A percentile compares a stretch with the other conserved stretches of the same genome.
Conservation (phyloP, 1,140 invertebrate species). For the Ladona fulva region DNA sequence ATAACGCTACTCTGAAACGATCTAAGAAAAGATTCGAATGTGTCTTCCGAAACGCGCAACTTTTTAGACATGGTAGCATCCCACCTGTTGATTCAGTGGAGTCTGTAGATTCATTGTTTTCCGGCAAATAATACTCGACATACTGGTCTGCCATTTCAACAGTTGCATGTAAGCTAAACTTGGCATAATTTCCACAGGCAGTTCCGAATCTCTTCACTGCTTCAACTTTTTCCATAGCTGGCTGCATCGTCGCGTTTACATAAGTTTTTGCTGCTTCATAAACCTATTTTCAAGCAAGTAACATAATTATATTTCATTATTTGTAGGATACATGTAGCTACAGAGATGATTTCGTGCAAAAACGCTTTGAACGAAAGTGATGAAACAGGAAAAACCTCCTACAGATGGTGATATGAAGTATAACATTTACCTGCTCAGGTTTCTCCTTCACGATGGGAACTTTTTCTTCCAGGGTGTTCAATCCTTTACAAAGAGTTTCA, state of each 20-base stretch:
- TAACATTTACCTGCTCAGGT: slow-evolving; percentile 28
- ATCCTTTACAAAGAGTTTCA: slow-evolving; percentile 36
- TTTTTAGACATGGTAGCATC: too few species aligned
- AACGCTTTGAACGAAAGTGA: too few species aligned
- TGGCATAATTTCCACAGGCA: neutral
- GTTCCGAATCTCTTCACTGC: slow-evolving; percentile 17
- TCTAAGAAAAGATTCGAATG: too few species aligned
- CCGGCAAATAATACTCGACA: neutral
- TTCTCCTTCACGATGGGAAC: slow-evolving; percentile 40
- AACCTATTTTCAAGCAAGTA: neutral
- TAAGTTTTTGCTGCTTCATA: slow-evolving; percentile 53
- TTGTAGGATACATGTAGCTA: too few species aligned
- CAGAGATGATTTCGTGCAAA: too few species aligned
- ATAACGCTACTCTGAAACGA: too few species aligned
- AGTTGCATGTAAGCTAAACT: neutral
- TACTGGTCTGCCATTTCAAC: neutral
- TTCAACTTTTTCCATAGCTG: slow-evolving; percentile 48
- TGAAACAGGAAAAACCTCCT: too few species aligned
- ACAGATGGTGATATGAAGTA: too few species aligned
- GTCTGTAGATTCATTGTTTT: neutral
- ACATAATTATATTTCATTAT: too few species aligned
- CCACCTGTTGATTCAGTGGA: too few species aligned
- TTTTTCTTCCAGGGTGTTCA: slow-evolving; percentile 41
- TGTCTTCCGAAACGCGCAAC: too few species aligned
- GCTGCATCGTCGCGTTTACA: slow-evolving; percentile 49